Evolutionary conservation across 2,797 vertebrate genomes (phyloP).

Genomic region (Crenichthys baileyi): DNA sequence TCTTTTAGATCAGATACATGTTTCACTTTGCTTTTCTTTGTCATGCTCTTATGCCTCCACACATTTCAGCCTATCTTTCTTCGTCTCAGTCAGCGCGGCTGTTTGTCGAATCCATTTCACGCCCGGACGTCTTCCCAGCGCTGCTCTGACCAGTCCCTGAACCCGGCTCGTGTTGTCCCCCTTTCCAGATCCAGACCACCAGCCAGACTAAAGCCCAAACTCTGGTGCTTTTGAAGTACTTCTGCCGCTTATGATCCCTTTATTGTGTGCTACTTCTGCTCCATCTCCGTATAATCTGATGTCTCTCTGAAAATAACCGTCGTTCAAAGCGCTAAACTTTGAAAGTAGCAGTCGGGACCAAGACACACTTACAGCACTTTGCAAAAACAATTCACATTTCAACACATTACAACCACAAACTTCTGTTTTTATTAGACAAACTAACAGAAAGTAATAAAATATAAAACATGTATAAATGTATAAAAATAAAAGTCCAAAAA

Average conservation of each 20-base stretch:
- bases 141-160: constrained; percentile 54
- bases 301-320: constrained; percentile 27
- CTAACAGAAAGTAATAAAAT: not conserved
- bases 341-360: not conserved
- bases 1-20: constrained; percentile 43
- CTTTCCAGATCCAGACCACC: constrained; percentile 27
- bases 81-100: constrained; percentile 39
- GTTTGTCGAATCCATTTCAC: constrained; percentile 62
- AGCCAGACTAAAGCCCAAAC: not conserved
- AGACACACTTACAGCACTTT: not conserved
- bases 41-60: constrained; percentile 44
- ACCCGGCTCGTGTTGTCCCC: constrained; percentile 35
- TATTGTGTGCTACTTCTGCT: constrained; percentile 29
- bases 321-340: not conserved
- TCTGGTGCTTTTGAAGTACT: constrained; percentile 13
- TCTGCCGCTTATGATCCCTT: constrained; percentile 9
- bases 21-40: constrained; percentile 28
- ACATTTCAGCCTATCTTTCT: constrained; percentile 24
- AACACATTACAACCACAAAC: not conserved
- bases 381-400: not conserved
- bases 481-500: not conserved
- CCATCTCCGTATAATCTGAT: constrained; percentile 34
- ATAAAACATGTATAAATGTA: not conserved
- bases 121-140: constrained; percentile 40
- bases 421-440: not conserved